Evolutionary conservation across 2,888 invertebrate species (phyloP).

Genomic region (Papilio gigon): DNA sequence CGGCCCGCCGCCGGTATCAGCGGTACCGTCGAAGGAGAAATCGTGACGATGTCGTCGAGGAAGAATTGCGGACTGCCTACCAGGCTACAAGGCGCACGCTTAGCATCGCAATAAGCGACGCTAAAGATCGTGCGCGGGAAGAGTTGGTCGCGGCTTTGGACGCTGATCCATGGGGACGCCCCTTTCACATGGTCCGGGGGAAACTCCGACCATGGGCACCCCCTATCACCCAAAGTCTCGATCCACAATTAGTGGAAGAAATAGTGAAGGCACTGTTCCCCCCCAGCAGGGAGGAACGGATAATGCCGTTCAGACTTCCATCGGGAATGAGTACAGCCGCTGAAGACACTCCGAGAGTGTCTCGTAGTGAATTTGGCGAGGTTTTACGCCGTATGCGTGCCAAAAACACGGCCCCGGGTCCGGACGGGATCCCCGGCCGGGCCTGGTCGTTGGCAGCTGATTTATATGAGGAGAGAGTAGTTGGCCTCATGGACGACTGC

Average conservation of each 20-base stretch:
- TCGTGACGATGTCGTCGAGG: neutral
- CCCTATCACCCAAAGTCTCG: neutral
- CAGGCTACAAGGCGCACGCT: neutral
- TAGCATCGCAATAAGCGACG: neutral
- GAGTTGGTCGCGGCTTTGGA: neutral
- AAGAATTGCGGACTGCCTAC: neutral
- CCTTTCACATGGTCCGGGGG: neutral
- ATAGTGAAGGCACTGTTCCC: neutral
- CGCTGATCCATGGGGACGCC: neutral
- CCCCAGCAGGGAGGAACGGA: neutral
- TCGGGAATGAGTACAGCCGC: neutral
- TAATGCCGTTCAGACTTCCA: neutral
- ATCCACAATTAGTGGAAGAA: neutral
- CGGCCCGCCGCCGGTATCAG: neutral
- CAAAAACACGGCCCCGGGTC: conserved; percentile 2
- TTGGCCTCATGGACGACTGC: neutral
- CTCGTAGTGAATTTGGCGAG: neutral
- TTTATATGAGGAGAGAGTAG: neutral
- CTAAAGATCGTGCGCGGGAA: neutral
- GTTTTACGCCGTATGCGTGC: neutral
- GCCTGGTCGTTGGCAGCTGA: neutral
- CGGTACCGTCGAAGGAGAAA: neutral
- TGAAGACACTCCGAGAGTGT: neutral
- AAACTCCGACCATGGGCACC: neutral
- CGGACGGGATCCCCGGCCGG: conserved; percentile 1